Evolutionary conservation across 2,797 vertebrate genomes (phyloP).

Genomic region (Todus mexicanus): DNA sequence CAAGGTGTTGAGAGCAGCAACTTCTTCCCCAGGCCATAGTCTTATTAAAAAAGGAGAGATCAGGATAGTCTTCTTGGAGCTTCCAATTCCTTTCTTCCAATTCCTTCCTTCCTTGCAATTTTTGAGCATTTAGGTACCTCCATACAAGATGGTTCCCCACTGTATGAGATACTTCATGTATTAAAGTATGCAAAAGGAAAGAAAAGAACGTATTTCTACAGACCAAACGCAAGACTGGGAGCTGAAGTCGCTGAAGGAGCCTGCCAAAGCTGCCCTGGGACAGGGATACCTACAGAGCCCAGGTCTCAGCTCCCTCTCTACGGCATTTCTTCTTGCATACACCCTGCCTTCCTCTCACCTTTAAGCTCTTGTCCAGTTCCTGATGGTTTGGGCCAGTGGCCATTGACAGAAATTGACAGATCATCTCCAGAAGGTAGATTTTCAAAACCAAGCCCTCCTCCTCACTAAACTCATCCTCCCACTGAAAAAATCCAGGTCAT

Average conservation of each 20-base stretch:
- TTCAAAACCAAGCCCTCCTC: neutral
- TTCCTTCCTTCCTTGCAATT: neutral
- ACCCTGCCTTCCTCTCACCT: neutral
- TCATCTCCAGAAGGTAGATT: neutral
- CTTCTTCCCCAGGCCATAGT: neutral
- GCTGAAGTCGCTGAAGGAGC: neutral
- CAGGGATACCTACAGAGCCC: neutral
- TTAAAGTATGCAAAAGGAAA: neutral
- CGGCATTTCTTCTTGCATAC: neutral
- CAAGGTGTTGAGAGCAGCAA: neutral
- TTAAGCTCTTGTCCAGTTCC: neutral
- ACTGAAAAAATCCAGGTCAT: neutral
- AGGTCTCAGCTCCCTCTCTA: neutral
- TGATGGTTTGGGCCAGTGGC: neutral
- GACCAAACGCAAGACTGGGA: neutral
- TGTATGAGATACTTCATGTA: neutral
- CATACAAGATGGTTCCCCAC: neutral
- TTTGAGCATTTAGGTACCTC: neutral
- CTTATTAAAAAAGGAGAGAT: neutral
- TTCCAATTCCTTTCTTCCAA: neutral
- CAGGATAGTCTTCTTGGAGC: neutral
- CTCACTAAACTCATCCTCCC: neutral
- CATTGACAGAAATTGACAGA: neutral
- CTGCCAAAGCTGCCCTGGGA: neutral
- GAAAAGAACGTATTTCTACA: neutral